Percentiles rank a stretch among this genome's conserved stretches.
These are phyloP conservation scores for rat (Rattus norvegicus) DNA, from an alignment of 2,113 vertebrate genomes.

Conservation along the genomic window GRCr8 NC_086020.1:209690501-209691000, in stretches of 20 bases:
- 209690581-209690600: not conserved
- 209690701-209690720: conserved; percentile 69
- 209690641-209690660: not conserved
- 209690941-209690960: not conserved
- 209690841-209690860: not conserved
- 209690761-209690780: conserved; percentile 79
- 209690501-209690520: conserved; percentile 30
- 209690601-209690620: not conserved
- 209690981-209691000: not conserved
- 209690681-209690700: conserved; percentile 28
- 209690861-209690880: not conserved
- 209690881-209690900: not conserved
- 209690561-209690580: not conserved
- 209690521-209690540: not conserved
- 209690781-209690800: conserved; percentile 79
- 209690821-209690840: conserved; percentile 75
- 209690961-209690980: not conserved
- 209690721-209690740: conserved; percentile 76
- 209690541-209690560: not conserved
- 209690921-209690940: not conserved
- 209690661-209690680: conserved; percentile 28
- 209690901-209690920: conserved; percentile 6
- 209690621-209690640: conserved; percentile 11
- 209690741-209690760: conserved; percentile 75
- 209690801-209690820: conserved; percentile 68